A percentile compares a stretch with the other conserved stretches of the same genome.
phyloP scores from a whole-genome alignment of 1,140 invertebrate species.

The Sogatella furcifera region DNA sequence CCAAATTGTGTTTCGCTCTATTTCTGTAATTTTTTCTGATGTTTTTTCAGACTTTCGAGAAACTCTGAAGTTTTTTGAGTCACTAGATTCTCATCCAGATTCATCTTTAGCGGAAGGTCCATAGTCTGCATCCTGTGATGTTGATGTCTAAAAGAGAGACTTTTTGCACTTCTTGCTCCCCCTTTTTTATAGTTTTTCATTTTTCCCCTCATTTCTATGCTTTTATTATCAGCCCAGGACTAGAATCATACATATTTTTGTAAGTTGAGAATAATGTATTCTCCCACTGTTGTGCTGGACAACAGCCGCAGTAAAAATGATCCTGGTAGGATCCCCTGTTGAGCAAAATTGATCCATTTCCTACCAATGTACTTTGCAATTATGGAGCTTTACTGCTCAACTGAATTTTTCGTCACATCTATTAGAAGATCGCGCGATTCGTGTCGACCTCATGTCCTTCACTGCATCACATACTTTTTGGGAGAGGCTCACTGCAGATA shows the following conservation, averaged over 20 bases:
- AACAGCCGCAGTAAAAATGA: conserved; percentile 13
- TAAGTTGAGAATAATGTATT: conserved; percentile 7
- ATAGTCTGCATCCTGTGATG: too few species aligned
- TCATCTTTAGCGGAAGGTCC: background rate
- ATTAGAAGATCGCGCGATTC: background rate
- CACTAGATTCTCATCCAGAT: background rate
- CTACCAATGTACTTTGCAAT: conserved; percentile 18
- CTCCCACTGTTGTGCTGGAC: conserved; percentile 14
- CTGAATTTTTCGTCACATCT: conserved; percentile 7
- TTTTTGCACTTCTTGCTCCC: background rate
- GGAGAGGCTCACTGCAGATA: background rate
- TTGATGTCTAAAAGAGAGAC: background rate
- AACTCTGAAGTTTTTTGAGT: background rate
- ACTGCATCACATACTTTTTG: background rate
- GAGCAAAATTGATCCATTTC: conserved; percentile 14
- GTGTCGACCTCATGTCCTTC: background rate
- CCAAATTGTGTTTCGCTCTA: background rate
- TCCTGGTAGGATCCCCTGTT: conserved; percentile 11
- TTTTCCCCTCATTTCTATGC: background rate
- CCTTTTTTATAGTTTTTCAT: background rate
- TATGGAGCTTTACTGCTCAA: conserved; percentile 11
- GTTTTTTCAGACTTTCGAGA: background rate
- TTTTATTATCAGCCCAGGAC: background rate
- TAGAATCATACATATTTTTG: conserved; percentile 6
- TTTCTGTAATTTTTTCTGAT: background rate